phyloP scores from a whole-genome alignment of 2,797 vertebrate species.

The Premnoplex brunnescens region DNA sequence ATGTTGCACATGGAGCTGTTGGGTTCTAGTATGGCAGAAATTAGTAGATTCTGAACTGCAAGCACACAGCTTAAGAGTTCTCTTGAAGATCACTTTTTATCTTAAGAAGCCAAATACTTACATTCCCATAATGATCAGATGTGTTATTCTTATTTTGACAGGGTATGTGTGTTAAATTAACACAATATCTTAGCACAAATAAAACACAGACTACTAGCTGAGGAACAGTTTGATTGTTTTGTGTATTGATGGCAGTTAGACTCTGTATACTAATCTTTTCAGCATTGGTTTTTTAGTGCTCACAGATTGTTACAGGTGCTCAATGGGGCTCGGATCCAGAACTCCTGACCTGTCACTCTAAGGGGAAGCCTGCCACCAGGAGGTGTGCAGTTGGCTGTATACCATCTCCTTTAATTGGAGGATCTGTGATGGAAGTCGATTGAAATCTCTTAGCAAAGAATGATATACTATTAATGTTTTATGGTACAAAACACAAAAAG shows the following conservation, averaged over 20 bases:
- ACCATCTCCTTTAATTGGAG: background rate
- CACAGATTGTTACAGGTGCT: background rate
- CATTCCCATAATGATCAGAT: background rate
- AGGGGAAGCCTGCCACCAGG: background rate
- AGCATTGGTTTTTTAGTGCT: background rate
- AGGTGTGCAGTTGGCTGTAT: background rate
- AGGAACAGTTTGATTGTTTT: background rate
- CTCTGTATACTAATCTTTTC: background rate
- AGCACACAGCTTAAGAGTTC: background rate
- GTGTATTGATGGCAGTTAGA: background rate
- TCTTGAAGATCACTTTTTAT: background rate
- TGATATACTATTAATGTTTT: background rate
- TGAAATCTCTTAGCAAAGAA: background rate
- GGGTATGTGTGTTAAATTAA: background rate
- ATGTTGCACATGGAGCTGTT: background rate
- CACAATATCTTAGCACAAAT: background rate
- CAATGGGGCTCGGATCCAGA: background rate
- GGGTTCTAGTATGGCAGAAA: background rate
- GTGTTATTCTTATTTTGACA: background rate
- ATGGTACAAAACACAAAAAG: background rate
- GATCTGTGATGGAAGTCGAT: background rate
- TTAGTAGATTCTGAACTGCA: background rate
- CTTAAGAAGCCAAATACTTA: background rate
- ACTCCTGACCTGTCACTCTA: background rate
- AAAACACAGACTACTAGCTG: background rate